Evolutionary conservation across 2,888 invertebrate species (phyloP), one percentile per base, ranked within the genome.

Genomic region (Pycnomerus fuliginosus): DNA sequence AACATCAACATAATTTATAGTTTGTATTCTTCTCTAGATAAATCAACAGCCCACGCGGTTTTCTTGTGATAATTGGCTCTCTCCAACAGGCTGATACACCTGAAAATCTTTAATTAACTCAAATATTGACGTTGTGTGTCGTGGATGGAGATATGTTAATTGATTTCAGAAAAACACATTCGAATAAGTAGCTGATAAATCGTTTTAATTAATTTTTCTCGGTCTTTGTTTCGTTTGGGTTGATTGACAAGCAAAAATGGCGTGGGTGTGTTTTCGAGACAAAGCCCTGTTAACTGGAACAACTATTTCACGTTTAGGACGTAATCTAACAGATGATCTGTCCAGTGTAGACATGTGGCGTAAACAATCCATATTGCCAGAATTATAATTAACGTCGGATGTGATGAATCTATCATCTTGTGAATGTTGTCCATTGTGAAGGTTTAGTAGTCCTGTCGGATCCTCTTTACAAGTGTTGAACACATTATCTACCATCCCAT

Each of bases 391-490:
- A 67, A 65, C 61, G 65, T 65, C 64, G 60, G 57, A 56, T 56
- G 58, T 65, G 64, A 65, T 62, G 64, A 63, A 65, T 67, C 64
- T 63, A 64, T 65, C 64, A 65, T 61, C 61, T 58, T 59, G 57
- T 48, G 55, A 54, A 54, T 52, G 50, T 55, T 55, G 55, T 56
- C 61, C 58, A 61, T 65, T 43, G 42, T 43, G 32, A 34, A 36
- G 42, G 42, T 36, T 43, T 36, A 43, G 36, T 36, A 35, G 24
- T 43, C 42, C 42, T 43, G 42, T 43, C 42, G 30, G 42, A 43
- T 43, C 42, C 42, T 43, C 42, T 43, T 35, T 43, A 32, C 32
- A 24, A 25, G 25, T 24, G 39, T 39, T 16, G 31, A 32, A 10
- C 22, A 16, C 17, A n/a, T n/a, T n/a, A n/a, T n/a, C n/a, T n/a